A percentile compares a stretch with the other conserved stretches of the same genome.
These are phyloP conservation scores for Meloidogyne chitwoodi DNA, from an alignment of 1,140 invertebrate genomes.

Conservation along the genomic window DNA sequence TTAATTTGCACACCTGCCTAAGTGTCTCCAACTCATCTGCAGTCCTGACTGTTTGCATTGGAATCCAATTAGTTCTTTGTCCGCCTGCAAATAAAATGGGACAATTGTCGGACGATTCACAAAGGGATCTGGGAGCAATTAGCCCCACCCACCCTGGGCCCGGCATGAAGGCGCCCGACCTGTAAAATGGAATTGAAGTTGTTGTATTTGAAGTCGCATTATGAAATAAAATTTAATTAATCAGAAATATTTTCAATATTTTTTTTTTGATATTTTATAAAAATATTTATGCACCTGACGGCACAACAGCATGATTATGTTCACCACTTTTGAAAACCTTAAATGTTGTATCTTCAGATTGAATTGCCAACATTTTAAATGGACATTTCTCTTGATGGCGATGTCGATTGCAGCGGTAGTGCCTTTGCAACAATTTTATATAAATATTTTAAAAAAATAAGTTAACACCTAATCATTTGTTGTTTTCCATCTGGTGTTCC, in stretches of 20 bases:
- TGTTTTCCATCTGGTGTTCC: slow-evolving; percentile 13
- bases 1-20: not conserved
- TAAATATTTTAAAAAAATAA: not conserved
- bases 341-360: slow-evolving; percentile 11
- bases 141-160: not conserved
- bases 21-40: slow-evolving; percentile 18
- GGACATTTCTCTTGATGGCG: slow-evolving; percentile 21
- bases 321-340: slow-evolving; percentile 17
- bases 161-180: not conserved
- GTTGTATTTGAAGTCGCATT: not conserved
- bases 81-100: slow-evolving; percentile 3
- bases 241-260: not conserved
- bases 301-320: slow-evolving; percentile 17
- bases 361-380: slow-evolving; percentile 24
- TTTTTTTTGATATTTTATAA: not conserved
- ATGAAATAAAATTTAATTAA: not conserved
- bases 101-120: not conserved
- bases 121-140: not conserved
- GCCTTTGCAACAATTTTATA: not conserved
- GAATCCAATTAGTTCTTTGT: slow-evolving; percentile 15
- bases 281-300: slow-evolving; percentile 8
- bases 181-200: not conserved
- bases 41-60: slow-evolving; percentile 16
- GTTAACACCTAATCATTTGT: slow-evolving; percentile 1
- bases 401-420: slow-evolving; percentile 20